These are phyloP conservation scores for Acanthococcus lagerstroemiae DNA, from an alignment of 2,888 invertebrate species.

Conservation along the genomic window DNA sequence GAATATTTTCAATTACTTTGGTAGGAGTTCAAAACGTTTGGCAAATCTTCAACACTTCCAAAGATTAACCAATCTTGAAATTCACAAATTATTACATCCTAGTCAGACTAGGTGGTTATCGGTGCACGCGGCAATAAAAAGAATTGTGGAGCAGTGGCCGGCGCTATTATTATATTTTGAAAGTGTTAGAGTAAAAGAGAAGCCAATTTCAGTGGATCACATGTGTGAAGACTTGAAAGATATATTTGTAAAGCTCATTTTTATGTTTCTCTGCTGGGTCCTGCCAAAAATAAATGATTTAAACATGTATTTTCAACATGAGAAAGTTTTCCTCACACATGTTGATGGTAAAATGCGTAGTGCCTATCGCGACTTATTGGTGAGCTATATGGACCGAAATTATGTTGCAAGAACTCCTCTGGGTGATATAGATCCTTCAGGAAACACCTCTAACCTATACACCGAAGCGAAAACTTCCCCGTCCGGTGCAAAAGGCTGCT, in stretches of 20 bases:
- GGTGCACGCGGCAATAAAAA: background rate
- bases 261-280: constrained; percentile 10
- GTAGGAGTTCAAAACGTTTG: background rate
- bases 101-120: constrained; percentile 11
- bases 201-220: background rate
- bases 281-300: constrained; percentile 10
- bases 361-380: background rate
- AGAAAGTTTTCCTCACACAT: background rate
- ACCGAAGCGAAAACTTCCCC: no score
- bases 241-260: constrained; percentile 1
- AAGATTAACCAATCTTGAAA: background rate
- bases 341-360: constrained; percentile 4
- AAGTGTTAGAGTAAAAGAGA: background rate
- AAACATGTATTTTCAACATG: constrained; percentile 3
- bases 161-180: constrained; percentile 5
- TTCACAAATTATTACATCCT: constrained; percentile 19
- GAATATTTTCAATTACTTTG: constrained; percentile 3
- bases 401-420: background rate
- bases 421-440: constrained; percentile 1
- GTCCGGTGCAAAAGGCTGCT: no score
- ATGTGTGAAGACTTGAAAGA: constrained; percentile 6
- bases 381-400: background rate
- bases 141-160: constrained; percentile 17
- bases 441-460: no score
- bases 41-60: constrained; percentile 15